phyloP scores from a whole-genome alignment of 2,113 vertebrate genomes.

The Ahaetulla prasina region DNA sequence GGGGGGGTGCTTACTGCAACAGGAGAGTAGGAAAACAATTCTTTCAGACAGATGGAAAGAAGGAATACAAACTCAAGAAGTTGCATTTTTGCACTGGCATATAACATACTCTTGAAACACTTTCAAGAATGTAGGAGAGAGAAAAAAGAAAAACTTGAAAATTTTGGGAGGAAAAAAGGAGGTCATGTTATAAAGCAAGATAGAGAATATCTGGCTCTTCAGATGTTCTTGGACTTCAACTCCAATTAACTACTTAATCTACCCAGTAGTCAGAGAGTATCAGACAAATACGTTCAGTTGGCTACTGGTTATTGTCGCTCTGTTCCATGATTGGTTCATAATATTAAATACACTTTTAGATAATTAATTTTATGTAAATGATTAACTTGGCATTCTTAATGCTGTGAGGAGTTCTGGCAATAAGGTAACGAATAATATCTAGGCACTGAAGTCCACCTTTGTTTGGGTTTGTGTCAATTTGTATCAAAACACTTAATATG shows the following conservation, averaged over 20 bases:
- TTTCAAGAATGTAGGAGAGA: neutral
- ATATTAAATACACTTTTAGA: neutral
- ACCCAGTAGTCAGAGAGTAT: neutral
- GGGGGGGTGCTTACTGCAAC: neutral
- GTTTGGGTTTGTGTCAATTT: neutral
- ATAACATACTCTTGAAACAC: neutral
- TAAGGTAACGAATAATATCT: neutral
- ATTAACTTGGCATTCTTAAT: constrained; percentile 10
- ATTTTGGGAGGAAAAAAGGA: neutral
- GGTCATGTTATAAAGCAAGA: no score
- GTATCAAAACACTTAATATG: constrained; percentile 13
- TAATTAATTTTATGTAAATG: neutral
- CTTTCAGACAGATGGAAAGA: neutral
- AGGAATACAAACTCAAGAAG: neutral
- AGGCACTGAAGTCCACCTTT: neutral
- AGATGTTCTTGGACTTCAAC: neutral
- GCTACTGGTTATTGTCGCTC: neutral
- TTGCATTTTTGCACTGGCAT: neutral
- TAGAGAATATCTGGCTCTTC: neutral
- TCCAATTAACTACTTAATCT: neutral
- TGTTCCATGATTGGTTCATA: neutral
- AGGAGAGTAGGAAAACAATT: neutral
- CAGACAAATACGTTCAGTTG: neutral
- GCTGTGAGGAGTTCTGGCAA: neutral
- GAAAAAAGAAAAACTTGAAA: neutral